These are phyloP conservation scores for Pseudopipra pipra DNA, from an alignment of 2,113 vertebrate genomes.

Conservation along the genomic window DNA sequence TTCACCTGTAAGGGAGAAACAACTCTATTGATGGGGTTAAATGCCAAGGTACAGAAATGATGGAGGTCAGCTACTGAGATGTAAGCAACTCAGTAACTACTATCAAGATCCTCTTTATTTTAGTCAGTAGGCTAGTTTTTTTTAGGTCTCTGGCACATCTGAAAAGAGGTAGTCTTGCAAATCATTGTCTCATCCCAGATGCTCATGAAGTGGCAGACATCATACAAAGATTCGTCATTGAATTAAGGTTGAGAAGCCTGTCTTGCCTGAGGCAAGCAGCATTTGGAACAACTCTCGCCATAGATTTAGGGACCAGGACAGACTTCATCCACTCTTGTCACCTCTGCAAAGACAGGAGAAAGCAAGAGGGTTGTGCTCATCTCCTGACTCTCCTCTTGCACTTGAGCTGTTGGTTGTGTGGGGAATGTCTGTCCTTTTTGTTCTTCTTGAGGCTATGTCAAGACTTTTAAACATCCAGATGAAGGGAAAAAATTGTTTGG, in stretches of 20 bases:
- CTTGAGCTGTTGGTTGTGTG: not conserved
- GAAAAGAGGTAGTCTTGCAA: not conserved
- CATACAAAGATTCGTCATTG: rapidly evolving
- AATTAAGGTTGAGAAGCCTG: not conserved
- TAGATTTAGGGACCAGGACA: not conserved
- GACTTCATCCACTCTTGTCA: not conserved
- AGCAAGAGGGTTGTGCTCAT: not conserved
- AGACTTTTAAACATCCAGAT: not conserved
- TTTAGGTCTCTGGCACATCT: not conserved
- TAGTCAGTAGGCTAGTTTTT: not conserved
- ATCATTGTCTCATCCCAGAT: not conserved
- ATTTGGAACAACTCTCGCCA: not conserved
- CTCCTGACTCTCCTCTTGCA: not conserved
- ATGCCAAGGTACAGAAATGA: not conserved
- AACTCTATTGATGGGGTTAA: not conserved
- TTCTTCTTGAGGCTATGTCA: not conserved
- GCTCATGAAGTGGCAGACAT: not conserved
- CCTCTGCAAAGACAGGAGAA: not conserved
- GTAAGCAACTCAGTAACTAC: not conserved
- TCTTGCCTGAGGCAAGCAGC: not conserved
- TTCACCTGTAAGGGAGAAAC: not conserved
- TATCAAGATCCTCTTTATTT: not conserved
- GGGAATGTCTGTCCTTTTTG: not conserved
- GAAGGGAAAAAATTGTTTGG: not conserved
- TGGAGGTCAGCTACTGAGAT: not conserved